phyloP scores from a whole-genome alignment of 2,797 vertebrate species.

The Phalloptychus januarius region DNA sequence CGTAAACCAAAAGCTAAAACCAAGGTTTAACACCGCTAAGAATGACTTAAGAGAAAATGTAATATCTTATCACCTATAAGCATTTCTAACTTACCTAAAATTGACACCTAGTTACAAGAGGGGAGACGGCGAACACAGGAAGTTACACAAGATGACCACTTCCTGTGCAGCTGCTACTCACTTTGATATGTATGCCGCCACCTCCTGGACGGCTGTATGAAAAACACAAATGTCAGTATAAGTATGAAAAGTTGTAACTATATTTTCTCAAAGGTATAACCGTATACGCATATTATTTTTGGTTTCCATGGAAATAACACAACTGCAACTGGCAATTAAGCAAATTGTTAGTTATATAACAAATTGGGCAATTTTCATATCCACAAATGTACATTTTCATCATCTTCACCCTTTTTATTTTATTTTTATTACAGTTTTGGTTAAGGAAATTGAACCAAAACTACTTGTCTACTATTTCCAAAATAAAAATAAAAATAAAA shows the following conservation, averaged over 20 bases:
- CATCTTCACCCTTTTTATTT: no score
- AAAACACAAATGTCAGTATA: background rate
- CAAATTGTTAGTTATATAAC: no score
- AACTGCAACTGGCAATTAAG: no score
- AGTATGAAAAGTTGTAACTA: no score
- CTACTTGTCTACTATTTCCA: no score
- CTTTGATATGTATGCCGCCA: background rate
- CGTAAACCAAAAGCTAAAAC: background rate
- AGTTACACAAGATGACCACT: background rate
- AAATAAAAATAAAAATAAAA: no score
- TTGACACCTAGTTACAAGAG: background rate
- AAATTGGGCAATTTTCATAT: no score
- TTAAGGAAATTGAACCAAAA: no score
- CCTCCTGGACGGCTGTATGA: background rate
- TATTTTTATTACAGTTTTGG: no score
- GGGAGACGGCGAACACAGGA: background rate
- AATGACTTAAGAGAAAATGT: background rate
- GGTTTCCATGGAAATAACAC: no score
- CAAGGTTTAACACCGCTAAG: background rate
- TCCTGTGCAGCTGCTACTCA: background rate
- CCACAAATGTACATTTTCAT: no score
- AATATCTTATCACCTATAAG: background rate
- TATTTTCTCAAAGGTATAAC: no score
- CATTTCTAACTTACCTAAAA: slow-evolving; percentile 4
- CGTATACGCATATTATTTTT: background rate